Conservation (phyloP, 2,888 invertebrate genomes). For the Zhengitettix transpicula region DNA sequence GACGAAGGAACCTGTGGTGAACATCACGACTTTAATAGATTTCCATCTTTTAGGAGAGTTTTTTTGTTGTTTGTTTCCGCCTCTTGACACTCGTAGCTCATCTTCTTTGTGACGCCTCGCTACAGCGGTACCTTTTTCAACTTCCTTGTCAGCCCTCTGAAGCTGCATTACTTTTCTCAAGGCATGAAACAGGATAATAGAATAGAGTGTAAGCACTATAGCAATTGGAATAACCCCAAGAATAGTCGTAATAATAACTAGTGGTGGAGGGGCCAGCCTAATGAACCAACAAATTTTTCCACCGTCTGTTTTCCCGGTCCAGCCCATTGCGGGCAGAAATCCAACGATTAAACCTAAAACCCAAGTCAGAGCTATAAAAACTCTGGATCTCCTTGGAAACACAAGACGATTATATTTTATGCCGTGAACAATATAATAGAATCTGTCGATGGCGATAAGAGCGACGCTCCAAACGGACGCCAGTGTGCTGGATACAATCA, state of each 20-base stretch:
- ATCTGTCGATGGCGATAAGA: slow-evolving; percentile 44
- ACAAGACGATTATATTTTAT: slow-evolving; percentile 44
- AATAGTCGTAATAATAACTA: slow-evolving; percentile 36
- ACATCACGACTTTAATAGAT: slow-evolving; percentile 41
- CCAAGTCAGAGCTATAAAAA: slow-evolving; percentile 38
- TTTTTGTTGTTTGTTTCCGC: not conserved
- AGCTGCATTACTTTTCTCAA: slow-evolving; percentile 35
- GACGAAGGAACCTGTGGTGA: slow-evolving; percentile 42
- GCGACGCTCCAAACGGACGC: slow-evolving; percentile 47
- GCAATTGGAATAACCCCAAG: slow-evolving; percentile 36
- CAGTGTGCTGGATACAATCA: slow-evolving; percentile 44
- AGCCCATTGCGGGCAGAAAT: slow-evolving; percentile 41
- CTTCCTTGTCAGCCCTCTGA: slow-evolving; percentile 21
- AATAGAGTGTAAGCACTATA: slow-evolving; percentile 32
- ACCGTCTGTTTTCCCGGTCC: slow-evolving; percentile 33
- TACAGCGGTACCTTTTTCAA: not conserved
- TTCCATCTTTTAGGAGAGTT: slow-evolving; percentile 30
- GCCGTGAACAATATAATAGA: slow-evolving; percentile 45
- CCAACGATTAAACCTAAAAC: slow-evolving; percentile 39
- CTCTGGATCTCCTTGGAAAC: slow-evolving; percentile 36
- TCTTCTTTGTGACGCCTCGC: slow-evolving; percentile 7
- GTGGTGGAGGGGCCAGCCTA: slow-evolving; percentile 33
- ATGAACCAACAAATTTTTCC: slow-evolving; percentile 41
- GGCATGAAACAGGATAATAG: slow-evolving; percentile 39
- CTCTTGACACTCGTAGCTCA: slow-evolving; percentile 3